Evolutionary conservation across 2,888 invertebrate species (phyloP).

Genomic region (Hypercompe scribonia): DNA sequence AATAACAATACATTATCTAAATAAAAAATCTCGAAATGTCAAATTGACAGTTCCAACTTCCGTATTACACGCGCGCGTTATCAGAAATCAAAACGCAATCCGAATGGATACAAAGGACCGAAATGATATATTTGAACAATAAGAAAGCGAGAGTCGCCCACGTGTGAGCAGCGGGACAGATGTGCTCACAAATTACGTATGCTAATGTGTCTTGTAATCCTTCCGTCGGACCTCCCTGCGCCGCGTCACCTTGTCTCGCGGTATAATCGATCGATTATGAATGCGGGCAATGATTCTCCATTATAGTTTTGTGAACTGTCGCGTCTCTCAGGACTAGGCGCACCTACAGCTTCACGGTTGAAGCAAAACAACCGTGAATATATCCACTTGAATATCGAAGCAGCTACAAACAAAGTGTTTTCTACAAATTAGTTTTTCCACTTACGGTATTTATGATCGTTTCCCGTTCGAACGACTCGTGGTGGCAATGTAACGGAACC

Average conservation of each 20-base stretch:
- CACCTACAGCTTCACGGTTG: constrained; percentile 40
- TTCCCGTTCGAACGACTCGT: constrained; percentile 46
- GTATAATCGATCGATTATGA: constrained; percentile 77
- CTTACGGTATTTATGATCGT: constrained; percentile 29
- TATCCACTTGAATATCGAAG: constrained; percentile 43
- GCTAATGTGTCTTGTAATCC: constrained; percentile 82
- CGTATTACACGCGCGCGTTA: constrained; percentile 64
- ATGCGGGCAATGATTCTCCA: constrained; percentile 62
- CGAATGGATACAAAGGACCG: constrained; percentile 64
- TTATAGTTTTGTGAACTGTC: constrained; percentile 54
- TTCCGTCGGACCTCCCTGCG: constrained; percentile 81
- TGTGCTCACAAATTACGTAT: constrained; percentile 83
- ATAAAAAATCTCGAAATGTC: constrained; percentile 55
- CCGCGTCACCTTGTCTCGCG: constrained; percentile 65
- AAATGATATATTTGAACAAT: constrained; percentile 76
- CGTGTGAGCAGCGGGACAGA: constrained; percentile 66
- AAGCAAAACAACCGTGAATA: constrained; percentile 29
- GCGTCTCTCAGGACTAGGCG: constrained; percentile 54
- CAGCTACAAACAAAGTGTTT: constrained; percentile 25
- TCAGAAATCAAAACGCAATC: constrained; percentile 65
- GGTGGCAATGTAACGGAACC: constrained; percentile 47
- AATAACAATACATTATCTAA: constrained; percentile 62
- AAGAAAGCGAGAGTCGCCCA: constrained; percentile 77
- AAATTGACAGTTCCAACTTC: constrained; percentile 66
- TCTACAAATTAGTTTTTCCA: constrained; percentile 29